A percentile compares a stretch with the other conserved stretches of the same genome.
Evolutionary conservation across 2,888 invertebrate species (phyloP).

Genomic region (Aporophyla nigra): DNA sequence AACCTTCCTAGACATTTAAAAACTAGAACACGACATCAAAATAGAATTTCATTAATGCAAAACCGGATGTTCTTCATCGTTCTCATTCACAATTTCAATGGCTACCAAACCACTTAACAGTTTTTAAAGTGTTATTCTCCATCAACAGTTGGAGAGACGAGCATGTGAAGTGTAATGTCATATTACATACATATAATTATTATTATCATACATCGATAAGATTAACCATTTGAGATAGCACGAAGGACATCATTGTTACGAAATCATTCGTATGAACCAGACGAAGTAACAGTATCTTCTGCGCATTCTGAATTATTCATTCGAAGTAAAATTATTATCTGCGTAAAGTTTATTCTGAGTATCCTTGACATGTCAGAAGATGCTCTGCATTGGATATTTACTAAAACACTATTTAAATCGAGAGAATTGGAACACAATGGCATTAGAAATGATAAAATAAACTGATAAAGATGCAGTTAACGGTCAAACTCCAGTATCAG

Average conservation of each 20-base stretch:
- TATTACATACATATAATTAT: constrained; percentile 20
- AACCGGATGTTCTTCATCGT: constrained; percentile 27
- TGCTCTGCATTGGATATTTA: constrained; percentile 2
- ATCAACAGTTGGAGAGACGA: constrained; percentile 5
- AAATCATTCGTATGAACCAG: constrained; percentile 23
- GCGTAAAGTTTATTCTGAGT: constrained; percentile 33
- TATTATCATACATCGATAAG: constrained; percentile 27
- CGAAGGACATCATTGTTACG: constrained; percentile 40
- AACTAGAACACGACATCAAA: constrained; percentile 31
- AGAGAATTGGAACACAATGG: not conserved
- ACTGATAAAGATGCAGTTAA: not conserved
- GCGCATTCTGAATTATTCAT: constrained; percentile 25
- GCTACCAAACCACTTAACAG: constrained; percentile 15
- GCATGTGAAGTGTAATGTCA: constrained; percentile 35
- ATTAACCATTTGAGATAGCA: constrained; percentile 34
- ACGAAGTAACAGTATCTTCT: constrained; percentile 6
- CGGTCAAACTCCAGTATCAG: not conserved
- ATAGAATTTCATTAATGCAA: constrained; percentile 38
- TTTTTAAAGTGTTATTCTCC: not conserved
- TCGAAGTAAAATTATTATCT: constrained; percentile 10
- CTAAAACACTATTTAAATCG: not conserved
- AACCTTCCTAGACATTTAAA: constrained; percentile 3
- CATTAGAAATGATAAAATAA: not conserved
- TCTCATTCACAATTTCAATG: constrained; percentile 19
- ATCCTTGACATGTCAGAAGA: constrained; percentile 26